Conservation (phyloP, 1,140 invertebrate genomes). For the Drosophila fuyamai region DNA sequence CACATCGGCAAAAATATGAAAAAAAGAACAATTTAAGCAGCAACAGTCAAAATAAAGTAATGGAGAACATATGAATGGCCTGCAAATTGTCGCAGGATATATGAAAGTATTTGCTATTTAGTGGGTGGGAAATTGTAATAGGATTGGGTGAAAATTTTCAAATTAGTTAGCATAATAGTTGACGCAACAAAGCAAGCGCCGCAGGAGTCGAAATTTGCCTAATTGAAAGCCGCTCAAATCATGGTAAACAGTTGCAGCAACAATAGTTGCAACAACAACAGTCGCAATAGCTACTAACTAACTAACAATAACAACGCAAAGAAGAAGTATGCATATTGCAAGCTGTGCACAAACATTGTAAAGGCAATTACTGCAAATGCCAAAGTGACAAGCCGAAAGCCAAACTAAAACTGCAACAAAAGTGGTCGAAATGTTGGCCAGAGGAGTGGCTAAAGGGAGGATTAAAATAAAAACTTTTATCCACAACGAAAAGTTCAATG, state of each 20-base stretch:
- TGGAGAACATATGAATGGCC: conserved; percentile 27
- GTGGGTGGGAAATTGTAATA: conserved; percentile 18
- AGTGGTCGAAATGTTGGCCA: conserved; percentile 21
- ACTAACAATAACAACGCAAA: conserved; percentile 31
- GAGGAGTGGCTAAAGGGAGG: conserved; percentile 6
- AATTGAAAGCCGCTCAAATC: conserved; percentile 61
- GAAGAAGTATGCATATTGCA: conserved; percentile 47
- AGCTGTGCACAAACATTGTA: conserved; percentile 62
- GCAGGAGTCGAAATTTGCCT: conserved; percentile 61
- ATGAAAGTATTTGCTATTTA: conserved; percentile 3
- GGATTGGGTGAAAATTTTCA: conserved; percentile 54
- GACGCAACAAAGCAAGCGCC: conserved; percentile 49
- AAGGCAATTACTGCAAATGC: conserved; percentile 68
- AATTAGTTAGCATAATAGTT: conserved; percentile 68
- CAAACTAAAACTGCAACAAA: conserved; percentile 58
- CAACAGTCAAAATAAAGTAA: conserved; percentile 15
- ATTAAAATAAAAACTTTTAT: conserved; percentile 34
- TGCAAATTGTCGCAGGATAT: conserved; percentile 56
- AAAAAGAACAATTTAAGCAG: conserved; percentile 12
- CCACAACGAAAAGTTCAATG: conserved; percentile 23
- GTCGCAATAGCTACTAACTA: conserved; percentile 10
- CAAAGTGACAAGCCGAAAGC: conserved; percentile 67
- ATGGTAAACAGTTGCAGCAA: conserved; percentile 24
- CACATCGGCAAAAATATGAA: conserved; percentile 19
- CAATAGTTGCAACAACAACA: conserved; percentile 26